Percentiles rank a stretch among this genome's conserved stretches.
Evolutionary conservation across 2,797 vertebrate species (phyloP).

Genomic region (Sylvilagus floridanus): DNA sequence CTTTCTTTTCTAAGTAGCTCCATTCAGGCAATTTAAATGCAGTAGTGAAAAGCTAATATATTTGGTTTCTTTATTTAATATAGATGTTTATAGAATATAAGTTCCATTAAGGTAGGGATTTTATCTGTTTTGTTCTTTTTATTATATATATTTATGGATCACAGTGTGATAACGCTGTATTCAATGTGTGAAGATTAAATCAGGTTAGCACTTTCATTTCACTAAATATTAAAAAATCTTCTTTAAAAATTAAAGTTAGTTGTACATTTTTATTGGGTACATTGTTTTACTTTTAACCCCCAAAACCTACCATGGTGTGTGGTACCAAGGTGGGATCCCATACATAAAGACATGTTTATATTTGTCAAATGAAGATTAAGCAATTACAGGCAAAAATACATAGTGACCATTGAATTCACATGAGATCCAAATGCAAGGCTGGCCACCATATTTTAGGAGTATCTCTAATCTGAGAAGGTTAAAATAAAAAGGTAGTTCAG

Average conservation of each 20-base stretch:
- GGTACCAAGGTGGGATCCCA: neutral
- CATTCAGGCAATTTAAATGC: too few species aligned
- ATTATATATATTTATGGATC: too few species aligned
- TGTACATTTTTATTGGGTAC: too few species aligned
- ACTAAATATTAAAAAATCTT: too few species aligned
- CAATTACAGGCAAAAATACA: slow-evolving; percentile 3
- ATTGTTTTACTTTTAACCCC: neutral
- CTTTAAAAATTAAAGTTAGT: too few species aligned
- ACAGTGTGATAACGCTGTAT: too few species aligned
- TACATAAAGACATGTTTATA: neutral
- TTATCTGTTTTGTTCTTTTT: neutral
- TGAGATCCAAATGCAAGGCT: neutral
- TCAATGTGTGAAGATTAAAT: too few species aligned
- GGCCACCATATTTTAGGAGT: neutral
- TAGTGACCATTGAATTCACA: neutral
- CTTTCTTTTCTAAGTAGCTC: neutral
- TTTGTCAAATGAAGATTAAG: neutral
- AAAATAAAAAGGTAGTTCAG: slow-evolving; percentile 23
- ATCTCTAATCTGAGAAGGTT: neutral
- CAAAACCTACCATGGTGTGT: neutral
- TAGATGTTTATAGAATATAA: neutral
- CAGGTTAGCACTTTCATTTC: too few species aligned
- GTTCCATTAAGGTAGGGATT: neutral
- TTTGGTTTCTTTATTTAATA: slow-evolving; percentile 53
- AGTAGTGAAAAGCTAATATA: too few species aligned